Evolutionary conservation across 37 sponge, comb jelly and placozoan genomes (phyloP).

Genomic region (Halisarca cf. caerulea): DNA sequence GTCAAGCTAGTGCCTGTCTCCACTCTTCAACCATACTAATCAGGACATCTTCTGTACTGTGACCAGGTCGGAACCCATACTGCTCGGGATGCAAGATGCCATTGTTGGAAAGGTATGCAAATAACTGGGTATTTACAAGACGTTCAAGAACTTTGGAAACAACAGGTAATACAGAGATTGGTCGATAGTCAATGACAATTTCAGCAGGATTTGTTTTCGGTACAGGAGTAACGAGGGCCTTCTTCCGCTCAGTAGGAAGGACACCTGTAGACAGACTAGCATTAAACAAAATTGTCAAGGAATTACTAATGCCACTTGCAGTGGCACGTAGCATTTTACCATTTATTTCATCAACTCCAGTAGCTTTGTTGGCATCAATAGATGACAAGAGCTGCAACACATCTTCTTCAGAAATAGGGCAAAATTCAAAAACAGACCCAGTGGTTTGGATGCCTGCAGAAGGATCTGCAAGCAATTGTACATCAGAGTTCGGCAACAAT

Average conservation of each 20-base stretch:
- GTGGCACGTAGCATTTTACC: background rate
- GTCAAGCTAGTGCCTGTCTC: slow-evolving; percentile 35
- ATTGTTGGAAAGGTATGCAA: background rate
- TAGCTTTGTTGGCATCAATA: background rate
- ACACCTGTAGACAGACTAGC: background rate
- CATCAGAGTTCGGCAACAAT: background rate
- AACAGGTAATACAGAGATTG: slow-evolving; percentile 38
- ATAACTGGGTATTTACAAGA: slow-evolving; percentile 29
- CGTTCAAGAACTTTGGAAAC: slow-evolving; percentile 32
- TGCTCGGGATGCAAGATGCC: background rate
- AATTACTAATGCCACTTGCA: slow-evolving; percentile 6
- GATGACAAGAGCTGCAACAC: background rate
- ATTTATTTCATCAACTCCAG: background rate
- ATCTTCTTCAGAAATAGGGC: background rate
- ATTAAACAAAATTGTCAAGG: slow-evolving; percentile 21
- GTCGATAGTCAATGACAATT: background rate
- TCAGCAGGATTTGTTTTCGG: background rate
- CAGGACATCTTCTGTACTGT: background rate
- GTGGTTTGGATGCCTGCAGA: background rate
- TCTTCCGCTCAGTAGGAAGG: background rate
- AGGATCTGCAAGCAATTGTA: background rate
- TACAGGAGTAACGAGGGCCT: background rate
- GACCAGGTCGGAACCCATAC: too few species aligned
- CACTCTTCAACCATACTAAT: slow-evolving; percentile 24
- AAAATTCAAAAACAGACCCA: background rate